phyloP scores from a whole-genome alignment of 2,113 vertebrate genomes.

The Verasper variegatus region DNA sequence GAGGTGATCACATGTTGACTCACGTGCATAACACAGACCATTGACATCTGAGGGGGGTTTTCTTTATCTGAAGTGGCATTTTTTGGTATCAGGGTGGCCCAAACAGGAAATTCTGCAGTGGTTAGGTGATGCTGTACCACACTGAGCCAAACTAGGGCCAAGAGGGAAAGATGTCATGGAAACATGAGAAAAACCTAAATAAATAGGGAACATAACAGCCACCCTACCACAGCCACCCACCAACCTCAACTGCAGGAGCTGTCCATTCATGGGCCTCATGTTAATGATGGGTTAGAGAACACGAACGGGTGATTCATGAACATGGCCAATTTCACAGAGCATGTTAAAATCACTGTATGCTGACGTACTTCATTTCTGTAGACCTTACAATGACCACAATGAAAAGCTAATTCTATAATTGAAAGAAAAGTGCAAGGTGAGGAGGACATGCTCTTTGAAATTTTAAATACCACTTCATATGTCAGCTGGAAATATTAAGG shows the following conservation, averaged over 20 bases:
- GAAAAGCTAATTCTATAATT: not conserved
- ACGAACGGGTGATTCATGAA: constrained; percentile 36
- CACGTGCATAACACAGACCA: not conserved
- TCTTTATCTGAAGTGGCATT: not conserved
- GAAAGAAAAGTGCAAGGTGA: constrained; percentile 10
- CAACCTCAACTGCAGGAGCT: constrained; percentile 22
- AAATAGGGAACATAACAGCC: constrained; percentile 15
- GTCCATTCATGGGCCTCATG: constrained; percentile 50
- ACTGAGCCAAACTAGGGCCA: not conserved
- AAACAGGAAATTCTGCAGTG: constrained; percentile 1
- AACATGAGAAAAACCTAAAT: constrained; percentile 38
- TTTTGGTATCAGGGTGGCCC: constrained; percentile 15
- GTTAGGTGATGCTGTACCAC: constrained; percentile 3
- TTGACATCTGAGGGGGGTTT: not conserved
- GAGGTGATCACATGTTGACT: constrained; percentile 16
- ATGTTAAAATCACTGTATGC: constrained; percentile 19
- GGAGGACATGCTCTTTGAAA: not conserved
- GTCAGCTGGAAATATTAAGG: no score
- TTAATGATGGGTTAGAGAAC: constrained; percentile 57
- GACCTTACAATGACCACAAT: constrained; percentile 8
- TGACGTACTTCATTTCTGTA: constrained; percentile 1
- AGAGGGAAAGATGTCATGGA: constrained; percentile 25
- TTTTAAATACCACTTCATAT: no score
- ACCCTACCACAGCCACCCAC: not conserved
- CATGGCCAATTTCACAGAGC: constrained; percentile 23